Percentiles rank a stretch among this genome's conserved stretches.
Conservation (phyloP, 2,113 vertebrate species). For the Sander lucioperca region DNA sequence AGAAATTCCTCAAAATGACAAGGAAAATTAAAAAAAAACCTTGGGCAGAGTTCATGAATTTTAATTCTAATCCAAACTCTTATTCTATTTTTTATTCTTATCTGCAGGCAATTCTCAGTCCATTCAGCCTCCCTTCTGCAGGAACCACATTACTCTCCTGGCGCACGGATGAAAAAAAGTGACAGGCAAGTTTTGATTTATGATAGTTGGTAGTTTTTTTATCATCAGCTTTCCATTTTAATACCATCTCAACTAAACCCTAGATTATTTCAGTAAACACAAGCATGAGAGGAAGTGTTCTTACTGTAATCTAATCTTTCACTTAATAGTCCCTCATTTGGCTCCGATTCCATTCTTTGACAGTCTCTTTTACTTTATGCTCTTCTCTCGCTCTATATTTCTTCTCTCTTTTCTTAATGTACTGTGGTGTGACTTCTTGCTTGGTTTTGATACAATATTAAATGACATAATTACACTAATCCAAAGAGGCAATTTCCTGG, state of each 20-base stretch:
- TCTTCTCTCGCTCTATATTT: background rate
- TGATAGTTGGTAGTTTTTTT: slow-evolving; percentile 61
- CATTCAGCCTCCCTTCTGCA: slow-evolving; percentile 48
- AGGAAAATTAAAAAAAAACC: slow-evolving; percentile 44
- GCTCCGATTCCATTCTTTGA: background rate
- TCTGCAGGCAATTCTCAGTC: slow-evolving; percentile 70
- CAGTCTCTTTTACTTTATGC: background rate
- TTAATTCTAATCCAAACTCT: slow-evolving; percentile 77
- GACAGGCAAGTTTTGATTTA: slow-evolving; percentile 70
- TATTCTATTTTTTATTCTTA: slow-evolving; percentile 72
- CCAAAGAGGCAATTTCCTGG: background rate
- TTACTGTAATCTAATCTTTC: slow-evolving; percentile 47
- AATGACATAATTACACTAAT: background rate
- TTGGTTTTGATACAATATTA: background rate
- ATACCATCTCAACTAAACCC: slow-evolving; percentile 46
- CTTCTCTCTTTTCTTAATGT: background rate
- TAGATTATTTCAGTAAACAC: slow-evolving; percentile 52
- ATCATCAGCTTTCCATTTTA: slow-evolving; percentile 62
- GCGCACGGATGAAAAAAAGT: slow-evolving; percentile 19
- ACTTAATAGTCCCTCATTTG: slow-evolving; percentile 34
- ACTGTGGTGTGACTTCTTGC: background rate
- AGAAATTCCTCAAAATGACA: slow-evolving; percentile 67
- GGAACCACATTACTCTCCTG: slow-evolving; percentile 47
- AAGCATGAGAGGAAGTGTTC: slow-evolving; percentile 20
- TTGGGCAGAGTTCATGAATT: slow-evolving; percentile 70